phyloP scores from a whole-genome alignment of 2,888 invertebrate genomes.

The Dioctria rufipes region DNA sequence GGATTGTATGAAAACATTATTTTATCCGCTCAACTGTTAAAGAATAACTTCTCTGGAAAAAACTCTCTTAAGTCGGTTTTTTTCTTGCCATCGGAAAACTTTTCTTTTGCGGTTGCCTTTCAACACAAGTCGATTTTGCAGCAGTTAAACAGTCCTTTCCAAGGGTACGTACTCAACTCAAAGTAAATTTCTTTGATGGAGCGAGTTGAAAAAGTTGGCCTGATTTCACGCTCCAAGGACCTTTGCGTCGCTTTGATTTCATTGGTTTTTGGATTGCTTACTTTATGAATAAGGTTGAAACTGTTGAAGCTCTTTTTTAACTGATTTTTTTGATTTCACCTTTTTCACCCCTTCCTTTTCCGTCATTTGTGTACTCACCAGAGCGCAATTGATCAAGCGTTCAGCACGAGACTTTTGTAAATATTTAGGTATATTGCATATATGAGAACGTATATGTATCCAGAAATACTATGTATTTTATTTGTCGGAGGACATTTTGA shows the following conservation, averaged over 20 bases:
- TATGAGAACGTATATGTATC: too few relatives aligned
- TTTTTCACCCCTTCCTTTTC: slow-evolving; percentile 13
- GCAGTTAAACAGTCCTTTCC: slow-evolving; percentile 21
- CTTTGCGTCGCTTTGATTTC: slow-evolving; percentile 18
- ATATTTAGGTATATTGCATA: too few relatives aligned
- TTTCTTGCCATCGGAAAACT: slow-evolving; percentile 1
- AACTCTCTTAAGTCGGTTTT: slow-evolving; percentile 23
- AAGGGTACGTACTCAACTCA: slow-evolving; percentile 2
- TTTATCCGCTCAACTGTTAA: not conserved
- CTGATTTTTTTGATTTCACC: slow-evolving; percentile 28
- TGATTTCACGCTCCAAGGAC: slow-evolving; percentile 31
- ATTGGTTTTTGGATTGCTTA: not conserved
- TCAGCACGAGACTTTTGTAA: not conserved
- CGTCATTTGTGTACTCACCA: not conserved
- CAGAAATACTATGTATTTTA: too few relatives aligned
- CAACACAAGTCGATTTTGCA: slow-evolving; percentile 6
- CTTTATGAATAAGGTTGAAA: not conserved
- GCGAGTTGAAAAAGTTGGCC: slow-evolving; percentile 27
- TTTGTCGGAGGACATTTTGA: not conserved
- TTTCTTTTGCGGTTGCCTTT: slow-evolving; percentile 28
- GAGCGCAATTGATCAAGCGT: slow-evolving; percentile 26
- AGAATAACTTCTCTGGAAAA: slow-evolving; percentile 15
- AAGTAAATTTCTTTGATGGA: slow-evolving; percentile 40
- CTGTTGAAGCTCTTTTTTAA: slow-evolving; percentile 21
- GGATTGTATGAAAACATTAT: not conserved